Evolutionary conservation across 2,888 invertebrate genomes (phyloP).

Genomic region (Ormyrus nitidulus): DNA sequence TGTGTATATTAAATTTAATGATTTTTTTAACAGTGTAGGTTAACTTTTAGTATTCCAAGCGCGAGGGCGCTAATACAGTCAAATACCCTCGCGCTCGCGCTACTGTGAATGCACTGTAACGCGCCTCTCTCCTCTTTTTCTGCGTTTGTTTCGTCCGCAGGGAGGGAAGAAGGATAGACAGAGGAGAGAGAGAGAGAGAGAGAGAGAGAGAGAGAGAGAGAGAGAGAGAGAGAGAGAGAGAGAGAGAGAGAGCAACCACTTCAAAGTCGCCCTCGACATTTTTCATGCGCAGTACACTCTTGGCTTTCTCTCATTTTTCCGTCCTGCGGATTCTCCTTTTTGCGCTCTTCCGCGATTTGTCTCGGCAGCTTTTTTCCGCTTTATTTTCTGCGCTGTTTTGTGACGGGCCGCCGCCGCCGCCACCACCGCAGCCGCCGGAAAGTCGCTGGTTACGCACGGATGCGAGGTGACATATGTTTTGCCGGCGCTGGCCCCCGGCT

Average conservation of each 20-base stretch:
- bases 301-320: constrained; percentile 54
- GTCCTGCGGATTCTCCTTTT: constrained; percentile 15
- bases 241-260: constrained; percentile 4
- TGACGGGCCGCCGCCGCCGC: neutral
- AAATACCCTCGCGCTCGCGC: too few relatives aligned
- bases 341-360: constrained; percentile 26
- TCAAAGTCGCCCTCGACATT: constrained; percentile 35
- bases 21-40: too few relatives aligned
- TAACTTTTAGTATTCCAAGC: too few relatives aligned
- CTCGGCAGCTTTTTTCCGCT: constrained; percentile 41
- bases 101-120: too few relatives aligned
- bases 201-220: too few relatives aligned
- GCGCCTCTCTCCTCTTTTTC: neutral
- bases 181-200: neutral
- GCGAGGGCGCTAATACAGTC: too few relatives aligned
- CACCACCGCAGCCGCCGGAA: neutral
- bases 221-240: too few relatives aligned
- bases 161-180: too few relatives aligned
- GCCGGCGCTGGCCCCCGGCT: neutral
- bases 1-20: too few relatives aligned
- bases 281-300: constrained; percentile 8
- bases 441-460: constrained; percentile 22
- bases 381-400: neutral
- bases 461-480: constrained; percentile 33
- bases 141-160: neutral